Evolutionary conservation across 2,113 vertebrate genomes (phyloP).

Genomic region (Sminthopsis crassicaudata): DNA sequence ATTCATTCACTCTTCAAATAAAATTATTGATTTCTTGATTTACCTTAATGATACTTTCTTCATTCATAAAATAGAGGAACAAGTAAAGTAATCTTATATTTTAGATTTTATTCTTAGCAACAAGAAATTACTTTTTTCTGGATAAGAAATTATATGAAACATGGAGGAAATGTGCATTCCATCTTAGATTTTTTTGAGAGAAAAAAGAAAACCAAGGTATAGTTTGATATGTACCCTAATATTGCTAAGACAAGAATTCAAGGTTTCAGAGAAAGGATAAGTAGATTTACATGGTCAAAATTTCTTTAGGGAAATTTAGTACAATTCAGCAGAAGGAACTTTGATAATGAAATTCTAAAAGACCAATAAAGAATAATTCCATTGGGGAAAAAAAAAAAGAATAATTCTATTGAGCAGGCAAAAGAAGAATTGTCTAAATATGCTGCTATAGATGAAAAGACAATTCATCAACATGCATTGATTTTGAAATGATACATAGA

Average conservation of each 20-base stretch:
- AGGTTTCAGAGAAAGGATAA: not conserved
- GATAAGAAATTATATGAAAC: not conserved
- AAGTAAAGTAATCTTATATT: not conserved
- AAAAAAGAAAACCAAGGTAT: not conserved
- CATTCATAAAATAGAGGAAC: not conserved
- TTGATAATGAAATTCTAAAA: not conserved
- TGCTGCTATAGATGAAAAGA: not conserved
- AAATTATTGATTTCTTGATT: not conserved
- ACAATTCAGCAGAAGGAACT: not conserved
- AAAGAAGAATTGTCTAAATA: not conserved
- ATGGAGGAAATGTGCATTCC: not conserved
- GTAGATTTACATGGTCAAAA: not conserved
- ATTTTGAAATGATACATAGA: not conserved
- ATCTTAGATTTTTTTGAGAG: not conserved
- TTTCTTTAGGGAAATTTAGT: not conserved
- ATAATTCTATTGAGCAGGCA: not conserved
- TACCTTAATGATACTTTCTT: not conserved
- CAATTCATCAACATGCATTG: not conserved
- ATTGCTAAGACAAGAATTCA: not conserved
- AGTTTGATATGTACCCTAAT: not conserved
- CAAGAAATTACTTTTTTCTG: not conserved
- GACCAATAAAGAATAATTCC: not conserved
- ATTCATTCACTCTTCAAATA: not conserved
- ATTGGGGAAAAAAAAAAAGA: not conserved
- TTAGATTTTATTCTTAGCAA: not conserved